phyloP scores from a whole-genome alignment of 2,888 invertebrate species.

The Megamerina dolium region DNA sequence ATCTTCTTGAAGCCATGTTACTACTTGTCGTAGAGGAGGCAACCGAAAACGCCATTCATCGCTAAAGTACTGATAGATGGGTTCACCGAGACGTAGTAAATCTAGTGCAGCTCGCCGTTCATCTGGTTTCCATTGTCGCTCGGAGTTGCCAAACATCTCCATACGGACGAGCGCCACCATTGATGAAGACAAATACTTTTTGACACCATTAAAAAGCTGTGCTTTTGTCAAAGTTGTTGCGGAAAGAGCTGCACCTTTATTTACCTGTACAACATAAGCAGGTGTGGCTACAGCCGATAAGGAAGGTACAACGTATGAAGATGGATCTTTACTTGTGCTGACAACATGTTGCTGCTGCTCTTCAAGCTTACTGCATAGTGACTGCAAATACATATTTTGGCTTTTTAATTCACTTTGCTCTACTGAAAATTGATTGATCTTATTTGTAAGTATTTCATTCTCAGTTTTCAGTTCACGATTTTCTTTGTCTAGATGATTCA shows the following conservation, averaged over 20 bases:
- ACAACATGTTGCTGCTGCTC: too few relatives aligned
- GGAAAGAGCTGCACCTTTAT: neutral
- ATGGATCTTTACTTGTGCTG: too few relatives aligned
- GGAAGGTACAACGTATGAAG: too few relatives aligned
- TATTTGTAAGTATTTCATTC: too few relatives aligned
- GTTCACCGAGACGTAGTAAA: constrained; percentile 38
- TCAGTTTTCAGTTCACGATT: too few relatives aligned
- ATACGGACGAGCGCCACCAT: constrained; percentile 46
- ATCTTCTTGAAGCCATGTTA: constrained; percentile 32
- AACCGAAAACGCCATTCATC: constrained; percentile 48
- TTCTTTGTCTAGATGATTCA: too few relatives aligned
- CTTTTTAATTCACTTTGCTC: too few relatives aligned
- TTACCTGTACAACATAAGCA: neutral
- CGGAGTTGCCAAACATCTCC: constrained; percentile 46
- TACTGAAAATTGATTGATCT: too few relatives aligned
- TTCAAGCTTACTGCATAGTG: too few relatives aligned
- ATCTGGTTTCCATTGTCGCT: constrained; percentile 43
- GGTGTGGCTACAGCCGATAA: neutral
- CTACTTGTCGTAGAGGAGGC: constrained; percentile 36
- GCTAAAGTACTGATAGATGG: constrained; percentile 37
- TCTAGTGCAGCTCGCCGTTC: constrained; percentile 41
- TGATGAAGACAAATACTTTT: constrained; percentile 42
- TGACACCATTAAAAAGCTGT: constrained; percentile 45
- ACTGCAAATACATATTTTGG: too few relatives aligned
- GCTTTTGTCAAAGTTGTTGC: constrained; percentile 28